Base-by-base conservation (phyloP, 2,113 vertebrate species). In the Passer montanus region DNA sequence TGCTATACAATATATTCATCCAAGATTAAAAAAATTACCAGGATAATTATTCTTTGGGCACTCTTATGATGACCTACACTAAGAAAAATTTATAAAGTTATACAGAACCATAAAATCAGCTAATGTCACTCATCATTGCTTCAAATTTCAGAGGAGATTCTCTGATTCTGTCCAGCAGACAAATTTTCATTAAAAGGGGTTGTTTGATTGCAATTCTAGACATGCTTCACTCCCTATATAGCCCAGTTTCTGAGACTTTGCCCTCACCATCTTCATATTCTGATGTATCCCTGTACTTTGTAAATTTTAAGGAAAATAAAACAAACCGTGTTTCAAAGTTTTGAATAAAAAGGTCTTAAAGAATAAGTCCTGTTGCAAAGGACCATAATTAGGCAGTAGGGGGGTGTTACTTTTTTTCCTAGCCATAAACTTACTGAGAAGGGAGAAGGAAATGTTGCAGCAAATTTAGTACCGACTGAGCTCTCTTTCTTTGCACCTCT, bases 401-500 rank as follows among this genome's bases (percentile, higher is more conserved):
- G 15, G 24, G 22, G 17, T 39, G 15, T 22, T 59, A 14, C 10
- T 28, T 33, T 68, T 56, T 56, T 55, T 47, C 22, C 37, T 35
- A 43, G 15, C 10, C 19, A 10, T 63, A 72, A 66, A 53, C 9
- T 53, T 79, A n/a, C 7, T 24, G 56, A 72, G 7, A 60, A 52
- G 7, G 15, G 19, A 53, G 39, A 43, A 86, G 23, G 31, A 66
- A 67, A 79, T 1, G 1, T 41, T 72, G 39, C 47, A 53, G 15
- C 28, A 58, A 59, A 47, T 9, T 66, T 24, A 39, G 14, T 2
- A 53, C 31, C 12, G 14, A 5, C 0, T 0, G 6, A 75, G 31
- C 10, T 64, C 21, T 90, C 21, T 20, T 43, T 81, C 39, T 58
- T 68, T 27, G 5, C 59, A 23, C 10, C 10, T 73, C 37, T 69